Evolutionary conservation across 2,797 vertebrate genomes (phyloP), one percentile per base, ranked within the genome.

Genomic region (Carapus acus): DNA sequence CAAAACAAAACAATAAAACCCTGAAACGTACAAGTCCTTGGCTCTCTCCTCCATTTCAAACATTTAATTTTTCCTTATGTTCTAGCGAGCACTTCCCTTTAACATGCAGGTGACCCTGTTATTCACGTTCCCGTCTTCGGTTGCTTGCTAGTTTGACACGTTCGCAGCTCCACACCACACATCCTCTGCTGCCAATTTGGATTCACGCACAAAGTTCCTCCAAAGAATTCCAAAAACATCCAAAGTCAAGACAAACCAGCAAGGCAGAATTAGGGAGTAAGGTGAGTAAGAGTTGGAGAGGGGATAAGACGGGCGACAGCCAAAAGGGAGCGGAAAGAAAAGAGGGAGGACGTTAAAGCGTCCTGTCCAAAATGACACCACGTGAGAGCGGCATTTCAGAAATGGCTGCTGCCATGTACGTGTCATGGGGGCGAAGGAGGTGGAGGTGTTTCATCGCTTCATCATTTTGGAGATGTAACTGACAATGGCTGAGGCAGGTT

Each of bases 391-490:
- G 69, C 62, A 65, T 53, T 68, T 67, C 65, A 61, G 59, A 67
- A 66, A 57, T 24, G 64, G 54, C 62, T 64, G 17, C 59, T 40
- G 63, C 63, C 88, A 87, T 80, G 89, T 84, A 69, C 86, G 81
- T 59, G 74, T 76, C 24, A 60, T 78, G 38, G 38, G 24, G 24
- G 24, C 5, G 24, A 9, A 9, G 24, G 24, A 9, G 24, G 24
- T 5, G 24, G 24, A 9, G 24, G 24, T 4, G 4, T 69, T 78
- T 87, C 84, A 87, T 58, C 83, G 85, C 69, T 78, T 83, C 92
- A 95, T 92, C 82, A 93, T 90, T 72, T 93, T 93, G 81, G 92
- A 93, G 75, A 98, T 87, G 2, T 95, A 98, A 88, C 88, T 91
- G 86, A 94, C 91, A 0, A 98, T 98, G 84, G 93, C 92, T 0